Base-by-base conservation (phyloP, 2,888 invertebrate species). In the Pollenia angustigena region DNA sequence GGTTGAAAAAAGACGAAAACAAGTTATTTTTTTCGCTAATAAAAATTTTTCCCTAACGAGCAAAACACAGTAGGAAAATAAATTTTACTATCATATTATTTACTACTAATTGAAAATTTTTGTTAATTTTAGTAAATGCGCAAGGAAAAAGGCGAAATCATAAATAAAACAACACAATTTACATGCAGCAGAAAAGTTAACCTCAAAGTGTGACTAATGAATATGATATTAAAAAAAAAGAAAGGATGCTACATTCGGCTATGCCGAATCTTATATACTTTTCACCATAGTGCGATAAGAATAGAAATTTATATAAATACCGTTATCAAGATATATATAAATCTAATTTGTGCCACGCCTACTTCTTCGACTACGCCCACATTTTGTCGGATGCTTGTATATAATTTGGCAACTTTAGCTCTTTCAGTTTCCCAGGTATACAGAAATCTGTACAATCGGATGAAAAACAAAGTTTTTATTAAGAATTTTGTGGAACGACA, bases 31-130 rank as follows among this genome's bases (percentile, higher is more conserved):
- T 23, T 23, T n/a, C n/a, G n/a, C 16, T 12, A 40, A 16, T 14
- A 58, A 50, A 44, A 44, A 68, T 46, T 52, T 58, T 44, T 50
- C 48, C 16, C 52, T 82, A 82, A 82, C 75, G 81, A 82, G 81
- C 81, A 74, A 74, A 81, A 54, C 71, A 18, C 42, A 79, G 23
- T 10, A 71, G 12, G 44, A n/a, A 66, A 40, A 60, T 79, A 60
- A 44, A 69, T 32, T 71, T 52, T n/a, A 44, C 11, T 16, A 46
- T 16, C 9, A 12, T 64, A 64, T 71, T 72, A 56, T 81, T 72
- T 81, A 54, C 62, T 48, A 12, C 71, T 71, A 71, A 80, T 72
- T 72, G 64, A 54, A 18, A 54, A 14, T 56, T 64, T 44, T 8
- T 60, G 11, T 3, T 18, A 14, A 18, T 75, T 50, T 16, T 16